Evolutionary conservation across 2,888 invertebrate genomes (phyloP).

Genomic region (Agrilus mali): DNA sequence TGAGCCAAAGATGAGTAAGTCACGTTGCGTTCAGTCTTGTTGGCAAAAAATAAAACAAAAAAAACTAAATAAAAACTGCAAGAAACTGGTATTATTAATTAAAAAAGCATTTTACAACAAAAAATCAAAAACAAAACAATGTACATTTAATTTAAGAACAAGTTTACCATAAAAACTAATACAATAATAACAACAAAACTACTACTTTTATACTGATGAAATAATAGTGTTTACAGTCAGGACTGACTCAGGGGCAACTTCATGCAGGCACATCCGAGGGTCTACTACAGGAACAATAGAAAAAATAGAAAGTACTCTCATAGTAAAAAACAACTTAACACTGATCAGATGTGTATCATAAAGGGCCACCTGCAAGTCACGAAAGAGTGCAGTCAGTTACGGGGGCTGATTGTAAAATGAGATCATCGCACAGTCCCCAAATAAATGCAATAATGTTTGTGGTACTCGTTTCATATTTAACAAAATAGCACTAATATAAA

Average conservation of each 20-base stretch:
- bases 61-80: slow-evolving; percentile 53
- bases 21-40: background rate
- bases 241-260: slow-evolving; percentile 36
- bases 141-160: slow-evolving; percentile 64
- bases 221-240: slow-evolving; percentile 39
- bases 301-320: slow-evolving; percentile 32
- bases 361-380: slow-evolving; percentile 9
- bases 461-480: slow-evolving; percentile 10
- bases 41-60: slow-evolving; percentile 33
- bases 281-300: slow-evolving; percentile 27
- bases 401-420: slow-evolving; percentile 18
- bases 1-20: slow-evolving; percentile 2
- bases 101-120: slow-evolving; percentile 60
- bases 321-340: slow-evolving; percentile 30
- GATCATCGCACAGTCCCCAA: slow-evolving; percentile 33
- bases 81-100: slow-evolving; percentile 62
- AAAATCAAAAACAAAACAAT: slow-evolving; percentile 66
- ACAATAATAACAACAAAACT: slow-evolving; percentile 49
- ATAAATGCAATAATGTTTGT: slow-evolving; percentile 22
- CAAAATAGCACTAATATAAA: slow-evolving; percentile 20
- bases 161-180: slow-evolving; percentile 53
- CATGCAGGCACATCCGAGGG: slow-evolving; percentile 18
- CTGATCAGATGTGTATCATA: slow-evolving; percentile 24
- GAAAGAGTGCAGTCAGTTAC: slow-evolving; percentile 10
- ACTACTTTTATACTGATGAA: slow-evolving; percentile 39